Conservation (phyloP, 2,888 invertebrate genomes). For the Labia minor region DNA sequence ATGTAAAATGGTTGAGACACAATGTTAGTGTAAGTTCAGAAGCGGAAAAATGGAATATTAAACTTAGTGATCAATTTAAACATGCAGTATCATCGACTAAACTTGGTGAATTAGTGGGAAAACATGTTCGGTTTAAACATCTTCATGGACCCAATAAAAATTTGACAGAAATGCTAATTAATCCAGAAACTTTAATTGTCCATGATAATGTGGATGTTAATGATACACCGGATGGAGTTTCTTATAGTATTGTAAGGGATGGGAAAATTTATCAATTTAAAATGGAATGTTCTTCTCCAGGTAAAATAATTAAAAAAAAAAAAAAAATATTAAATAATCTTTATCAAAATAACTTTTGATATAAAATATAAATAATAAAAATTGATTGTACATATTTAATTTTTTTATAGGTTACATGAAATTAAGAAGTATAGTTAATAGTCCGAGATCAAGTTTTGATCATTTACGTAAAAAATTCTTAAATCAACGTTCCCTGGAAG, state of each 20-base stretch:
- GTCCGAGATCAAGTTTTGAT: background rate
- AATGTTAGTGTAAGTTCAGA: slow-evolving; percentile 31
- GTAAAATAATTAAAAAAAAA: background rate
- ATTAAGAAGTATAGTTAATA: slow-evolving; percentile 30
- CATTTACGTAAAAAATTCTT: background rate
- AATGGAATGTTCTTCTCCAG: slow-evolving; percentile 29
- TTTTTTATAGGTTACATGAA: slow-evolving; percentile 46
- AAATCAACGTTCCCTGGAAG: background rate
- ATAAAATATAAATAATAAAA: background rate
- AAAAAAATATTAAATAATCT: no score
- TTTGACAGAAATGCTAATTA: slow-evolving; percentile 44
- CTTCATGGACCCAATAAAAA: slow-evolving; percentile 32
- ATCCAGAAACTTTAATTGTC: slow-evolving; percentile 54
- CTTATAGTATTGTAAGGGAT: slow-evolving; percentile 48
- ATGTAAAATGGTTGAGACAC: background rate
- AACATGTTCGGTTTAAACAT: slow-evolving; percentile 45
- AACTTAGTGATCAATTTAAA: slow-evolving; percentile 47
- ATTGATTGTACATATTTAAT: no score
- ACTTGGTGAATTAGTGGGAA: slow-evolving; percentile 55
- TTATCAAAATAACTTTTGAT: no score
- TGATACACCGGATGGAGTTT: slow-evolving; percentile 48
- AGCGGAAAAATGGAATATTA: slow-evolving; percentile 43
- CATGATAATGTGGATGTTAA: slow-evolving; percentile 64
- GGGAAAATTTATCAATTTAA: slow-evolving; percentile 52
- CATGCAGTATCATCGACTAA: slow-evolving; percentile 56